Percentiles rank a stretch among this genome's conserved stretches.
Evolutionary conservation across 2,888 invertebrate species (phyloP).

Genomic region (Ptychoptera albimana): DNA sequence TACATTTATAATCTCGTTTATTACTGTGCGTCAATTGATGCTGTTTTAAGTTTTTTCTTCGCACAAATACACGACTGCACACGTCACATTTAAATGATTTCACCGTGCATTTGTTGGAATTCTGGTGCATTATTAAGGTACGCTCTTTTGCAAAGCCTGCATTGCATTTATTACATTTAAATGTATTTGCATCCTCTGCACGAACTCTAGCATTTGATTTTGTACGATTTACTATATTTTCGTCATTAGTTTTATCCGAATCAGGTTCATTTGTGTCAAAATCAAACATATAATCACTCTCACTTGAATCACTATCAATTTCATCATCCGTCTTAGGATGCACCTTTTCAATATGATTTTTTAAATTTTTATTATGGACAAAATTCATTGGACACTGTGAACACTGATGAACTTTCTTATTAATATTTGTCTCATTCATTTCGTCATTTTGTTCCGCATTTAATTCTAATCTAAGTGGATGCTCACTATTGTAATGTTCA

Average conservation of each 20-base stretch:
- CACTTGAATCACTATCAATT: conserved; percentile 19
- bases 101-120: conserved; percentile 31
- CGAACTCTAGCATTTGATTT: background rate
- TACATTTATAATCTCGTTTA: conserved; percentile 15
- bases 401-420: conserved; percentile 7
- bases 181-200: conserved; percentile 3
- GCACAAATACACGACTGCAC: conserved; percentile 36
- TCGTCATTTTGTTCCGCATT: conserved; percentile 9
- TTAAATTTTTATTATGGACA: conserved; percentile 30
- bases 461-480: background rate
- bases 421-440: background rate
- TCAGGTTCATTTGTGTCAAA: background rate
- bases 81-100: conserved; percentile 32
- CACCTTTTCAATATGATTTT: conserved; percentile 25
- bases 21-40: conserved; percentile 28
- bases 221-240: background rate
- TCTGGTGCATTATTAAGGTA: conserved; percentile 21
- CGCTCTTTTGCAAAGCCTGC: conserved; percentile 24
- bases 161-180: conserved; percentile 22
- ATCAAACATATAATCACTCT: background rate
- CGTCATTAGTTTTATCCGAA: background rate
- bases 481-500: background rate
- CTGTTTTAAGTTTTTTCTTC: conserved; percentile 35
- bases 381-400: conserved; percentile 21
- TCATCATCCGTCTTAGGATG: conserved; percentile 26